Evolutionary conservation across 2,888 invertebrate species (phyloP), one percentile per base, ranked within the genome.

Genomic region (Tetanocera ferruginea): DNA sequence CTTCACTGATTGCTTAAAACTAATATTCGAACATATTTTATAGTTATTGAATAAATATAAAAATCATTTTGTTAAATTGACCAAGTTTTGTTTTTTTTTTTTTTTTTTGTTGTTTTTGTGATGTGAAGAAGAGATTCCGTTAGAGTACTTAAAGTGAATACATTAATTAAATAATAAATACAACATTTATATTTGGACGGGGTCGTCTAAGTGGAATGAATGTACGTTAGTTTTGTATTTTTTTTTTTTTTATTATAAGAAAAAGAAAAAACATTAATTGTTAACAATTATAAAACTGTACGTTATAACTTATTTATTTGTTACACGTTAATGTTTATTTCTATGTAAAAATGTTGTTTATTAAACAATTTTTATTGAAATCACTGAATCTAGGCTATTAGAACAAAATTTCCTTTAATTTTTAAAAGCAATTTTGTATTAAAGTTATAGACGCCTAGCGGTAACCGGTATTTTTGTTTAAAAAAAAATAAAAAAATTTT

Each of bases 11-110:
- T 31, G 25, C 72, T 76, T 73, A 17, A 78, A 57, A 60, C 43
- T 60, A 55, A 70, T 74, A 72, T 66, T 80, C 80, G 84, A 86
- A 86, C 83, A 84, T 84, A 86, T 84, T 86, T 85, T 85, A 85
- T 83, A 79, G 77, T 84, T 86, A 86, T 86, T 86, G 80, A 83
- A 87, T 87, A 87, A 86, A 86, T 83, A 85, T 86, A 86, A 87
- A 87, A 87, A 85, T 85, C 82, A 80, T 80, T 76, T 83, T 66
- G 31, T 2, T 76, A 5, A 55, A 9, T 55, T 55, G 4, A 55
- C 8, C 4, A 5, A n/a, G n/a, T n/a, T n/a, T n/a, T n/a, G n/a
- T n/a, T n/a, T 57, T 57, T 23, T 57, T 8, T 3, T 57, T 5
- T 11, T 11, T 55, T 23, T 57, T 57, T 9, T 57, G 9, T 23